These are phyloP conservation scores for Arbacia lixula DNA, from an alignment of 53 echinoderm and acorn worm genomes.

Conservation along the genomic window DNA sequence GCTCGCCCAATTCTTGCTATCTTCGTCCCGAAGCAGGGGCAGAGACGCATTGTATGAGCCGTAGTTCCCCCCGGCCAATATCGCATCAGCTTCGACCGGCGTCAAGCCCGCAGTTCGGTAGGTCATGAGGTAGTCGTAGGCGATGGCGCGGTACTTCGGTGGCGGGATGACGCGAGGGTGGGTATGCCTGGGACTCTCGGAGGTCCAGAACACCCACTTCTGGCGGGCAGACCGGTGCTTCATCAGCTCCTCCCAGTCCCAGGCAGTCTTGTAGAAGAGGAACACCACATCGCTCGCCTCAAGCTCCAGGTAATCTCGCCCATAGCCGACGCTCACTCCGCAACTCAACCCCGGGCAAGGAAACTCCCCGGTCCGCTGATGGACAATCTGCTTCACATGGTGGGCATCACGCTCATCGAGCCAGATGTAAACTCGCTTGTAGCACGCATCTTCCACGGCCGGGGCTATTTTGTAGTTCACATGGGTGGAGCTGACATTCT, in stretches of 20 bases:
- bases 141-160: background rate
- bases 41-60: background rate
- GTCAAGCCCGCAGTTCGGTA: constrained; percentile 21
- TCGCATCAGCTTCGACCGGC: background rate
- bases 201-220: constrained; percentile 54
- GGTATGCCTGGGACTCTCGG: constrained; percentile 42
- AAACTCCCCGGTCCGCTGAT: constrained; percentile 3
- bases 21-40: background rate
- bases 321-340: background rate
- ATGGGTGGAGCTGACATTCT: no score
- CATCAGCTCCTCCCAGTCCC: constrained; percentile 32
- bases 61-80: background rate
- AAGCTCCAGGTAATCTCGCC: background rate
- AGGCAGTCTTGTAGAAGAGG: background rate
- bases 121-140: constrained; percentile 53
- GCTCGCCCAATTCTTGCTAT: constrained; percentile 1
- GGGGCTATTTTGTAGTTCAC: no score
- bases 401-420: background rate
- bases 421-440: constrained; percentile 22
- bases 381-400: background rate
- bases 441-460: no score
- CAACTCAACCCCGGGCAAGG: constrained; percentile 6
- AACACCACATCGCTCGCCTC: constrained; percentile 14
- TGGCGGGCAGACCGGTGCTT: constrained; percentile 7
- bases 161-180: constrained; percentile 21